Base-by-base conservation (phyloP, 2,113 vertebrate species). In the Copsychus sechellarum region DNA sequence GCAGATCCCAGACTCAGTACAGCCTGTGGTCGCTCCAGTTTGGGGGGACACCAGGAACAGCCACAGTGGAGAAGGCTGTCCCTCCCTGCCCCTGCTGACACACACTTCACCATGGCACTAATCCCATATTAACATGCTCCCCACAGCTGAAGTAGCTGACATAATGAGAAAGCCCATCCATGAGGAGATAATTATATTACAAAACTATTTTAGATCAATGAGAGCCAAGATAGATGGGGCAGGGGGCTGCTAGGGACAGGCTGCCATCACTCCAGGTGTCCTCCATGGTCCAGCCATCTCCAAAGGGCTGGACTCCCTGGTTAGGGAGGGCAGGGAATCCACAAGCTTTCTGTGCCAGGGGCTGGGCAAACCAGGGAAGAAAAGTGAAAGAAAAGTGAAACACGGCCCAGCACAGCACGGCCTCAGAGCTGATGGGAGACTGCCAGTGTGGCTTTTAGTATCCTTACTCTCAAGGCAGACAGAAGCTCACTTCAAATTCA, bases 201-300 rank as follows among this genome's bases (percentile, higher is more conserved):
- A 74, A 91, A 95, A 93, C 84, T 93, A 88, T 89, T 96, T 93
- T 60, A 95, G 54, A 89, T 76, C 81, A 60, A 57, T 57, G 50
- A 85, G 62, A 89, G 40, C 28, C 65, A 92, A 84, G 86, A 83
- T 2, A 1, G 67, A 93, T 76, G 43, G 65, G 38, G 33, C 2
- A 13, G 9, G 10, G 3, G n/a, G 8, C 4, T 92, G 66, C 54
- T 58, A 38, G 34, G 70, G 69, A 74, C 36, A 85, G 34, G 50
- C 34, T 88, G 67, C 58, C 15, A 8, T 80, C 66, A 77, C 64
- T 70, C 56, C 2, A 8, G 15, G 62, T 71, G 17, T 65, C 48
- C 24, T 71, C 26, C 33, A 57, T 0, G 0, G 62, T 24, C 56
- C 3, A 4, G 42, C 11, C 81, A 84, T 36, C 31, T 70, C 50